Base-by-base conservation (phyloP, 1,140 invertebrate genomes). In the Lucilia sericata region DNA sequence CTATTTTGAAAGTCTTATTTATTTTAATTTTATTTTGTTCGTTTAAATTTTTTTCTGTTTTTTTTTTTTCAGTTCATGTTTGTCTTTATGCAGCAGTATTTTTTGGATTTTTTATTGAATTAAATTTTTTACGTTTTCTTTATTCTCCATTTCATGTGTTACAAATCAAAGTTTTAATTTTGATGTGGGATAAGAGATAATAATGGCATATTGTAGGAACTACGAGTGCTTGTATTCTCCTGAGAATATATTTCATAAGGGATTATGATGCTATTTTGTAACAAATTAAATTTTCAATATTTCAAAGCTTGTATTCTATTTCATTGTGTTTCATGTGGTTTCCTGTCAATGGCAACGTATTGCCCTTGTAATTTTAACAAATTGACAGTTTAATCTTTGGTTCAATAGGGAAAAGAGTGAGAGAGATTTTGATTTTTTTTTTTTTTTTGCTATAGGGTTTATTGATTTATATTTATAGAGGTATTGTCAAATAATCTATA, bases 101-200 rank as follows among this genome's bases (percentile, higher is more conserved):
- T 70, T 70, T 25, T 21, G 17, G 21, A 25, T 21, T 70, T 70
- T 21, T 21, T 21, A 21, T 70, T 70, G 65, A 70, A 21, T 70
- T 70, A 7, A 70, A 21, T 10, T 70, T 65, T 65, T 70, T 21
- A 70, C 2, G 17, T 21, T 10, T 5, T 21, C 19, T 70, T 10
- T 70, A 1, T 21, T 17, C 65, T 76, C 82, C 76, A n/a, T 75
- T 75, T 75, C 34, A 25, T 25, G 85, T 60, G 55, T 70, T 70
- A 21, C 65, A 70, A 70, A 70, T 70, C 65, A 70, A 70, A 70
- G 65, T 70, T 70, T 70, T 70, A 70, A 70, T 70, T 21, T 70
- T 19, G 65, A 25, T 70, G n/a, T 19, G 65, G 65, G 65, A 12
- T 60, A 60, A 60, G 4, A 60, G 55, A 60, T 60, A 60, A n/a